Evolutionary conservation across 2,113 vertebrate species (phyloP).

Genomic region (Otocyon megalotis): DNA sequence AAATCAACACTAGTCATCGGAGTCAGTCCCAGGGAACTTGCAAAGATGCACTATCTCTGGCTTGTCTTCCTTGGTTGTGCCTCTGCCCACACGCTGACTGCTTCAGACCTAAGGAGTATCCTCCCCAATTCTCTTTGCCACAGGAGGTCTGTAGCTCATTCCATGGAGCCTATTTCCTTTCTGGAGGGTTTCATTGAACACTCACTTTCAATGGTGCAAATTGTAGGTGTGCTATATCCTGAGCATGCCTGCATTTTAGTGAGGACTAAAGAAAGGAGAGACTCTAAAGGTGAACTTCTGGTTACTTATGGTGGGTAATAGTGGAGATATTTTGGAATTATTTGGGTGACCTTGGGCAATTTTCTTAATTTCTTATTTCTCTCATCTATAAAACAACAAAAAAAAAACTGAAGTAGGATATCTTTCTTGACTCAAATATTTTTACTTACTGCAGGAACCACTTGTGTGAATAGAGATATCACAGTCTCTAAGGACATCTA

Average conservation of each 20-base stretch:
- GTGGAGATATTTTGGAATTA: not conserved
- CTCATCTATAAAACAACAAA: conserved; percentile 21
- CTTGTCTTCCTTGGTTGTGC: not conserved
- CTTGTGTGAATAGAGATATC: not conserved
- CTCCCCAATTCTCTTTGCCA: not conserved
- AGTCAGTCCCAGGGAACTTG: not conserved
- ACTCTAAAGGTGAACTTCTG: not conserved
- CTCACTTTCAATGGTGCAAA: not conserved
- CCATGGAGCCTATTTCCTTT: not conserved
- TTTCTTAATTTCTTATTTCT: conserved; percentile 52
- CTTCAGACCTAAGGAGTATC: too few relatives aligned
- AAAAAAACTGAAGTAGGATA: not conserved
- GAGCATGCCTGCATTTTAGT: not conserved
- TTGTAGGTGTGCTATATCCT: not conserved
- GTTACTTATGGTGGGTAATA: not conserved
- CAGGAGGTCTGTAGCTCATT: not conserved
- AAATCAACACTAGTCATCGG: not conserved
- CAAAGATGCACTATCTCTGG: not conserved
- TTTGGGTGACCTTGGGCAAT: not conserved
- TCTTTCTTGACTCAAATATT: conserved; percentile 47
- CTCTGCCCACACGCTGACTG: not conserved
- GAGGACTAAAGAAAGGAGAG: conserved; percentile 3
- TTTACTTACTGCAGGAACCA: not conserved
- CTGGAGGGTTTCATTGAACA: not conserved
- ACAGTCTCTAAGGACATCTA: not conserved